Evolutionary conservation across 2,113 vertebrate species (phyloP).

Genomic region (Acanthisitta chloris): DNA sequence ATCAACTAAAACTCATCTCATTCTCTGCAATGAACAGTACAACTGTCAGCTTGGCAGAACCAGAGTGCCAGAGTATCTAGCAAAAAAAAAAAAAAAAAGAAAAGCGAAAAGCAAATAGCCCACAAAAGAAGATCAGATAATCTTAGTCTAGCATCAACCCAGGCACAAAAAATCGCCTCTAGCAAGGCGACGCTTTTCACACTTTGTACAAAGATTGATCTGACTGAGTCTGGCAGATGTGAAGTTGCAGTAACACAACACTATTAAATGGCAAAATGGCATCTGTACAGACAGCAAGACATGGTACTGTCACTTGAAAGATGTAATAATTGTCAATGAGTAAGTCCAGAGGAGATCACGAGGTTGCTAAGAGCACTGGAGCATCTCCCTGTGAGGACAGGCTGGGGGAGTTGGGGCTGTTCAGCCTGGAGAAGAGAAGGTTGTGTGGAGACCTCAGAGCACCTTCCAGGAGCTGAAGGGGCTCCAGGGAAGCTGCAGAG

Average conservation of each 20-base stretch:
- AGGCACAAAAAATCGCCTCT: not conserved
- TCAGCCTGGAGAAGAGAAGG: too few relatives aligned
- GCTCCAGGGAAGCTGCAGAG: too few relatives aligned
- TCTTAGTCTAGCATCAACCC: not conserved
- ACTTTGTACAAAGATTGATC: slow-evolving; percentile 24
- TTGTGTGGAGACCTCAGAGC: too few relatives aligned
- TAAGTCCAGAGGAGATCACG: too few relatives aligned
- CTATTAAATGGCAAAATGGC: not conserved
- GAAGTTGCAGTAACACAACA: not conserved
- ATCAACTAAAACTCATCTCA: not conserved
- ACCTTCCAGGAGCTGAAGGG: too few relatives aligned
- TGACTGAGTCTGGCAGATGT: slow-evolving; percentile 6
- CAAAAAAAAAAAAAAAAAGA: not conserved
- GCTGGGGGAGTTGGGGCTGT: too few relatives aligned
- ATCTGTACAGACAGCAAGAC: not conserved
- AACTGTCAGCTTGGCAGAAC: not conserved
- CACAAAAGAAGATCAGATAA: not conserved
- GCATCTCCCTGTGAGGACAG: too few relatives aligned
- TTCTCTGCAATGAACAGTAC: not conserved
- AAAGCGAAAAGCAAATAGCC: too few relatives aligned
- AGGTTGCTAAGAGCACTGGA: too few relatives aligned
- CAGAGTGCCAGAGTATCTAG: not conserved
- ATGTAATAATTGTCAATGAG: not conserved
- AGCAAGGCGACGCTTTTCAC: not conserved
- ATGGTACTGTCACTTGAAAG: not conserved